phyloP scores from a whole-genome alignment of 2,888 invertebrate genomes.

The Tinea semifulvella region DNA sequence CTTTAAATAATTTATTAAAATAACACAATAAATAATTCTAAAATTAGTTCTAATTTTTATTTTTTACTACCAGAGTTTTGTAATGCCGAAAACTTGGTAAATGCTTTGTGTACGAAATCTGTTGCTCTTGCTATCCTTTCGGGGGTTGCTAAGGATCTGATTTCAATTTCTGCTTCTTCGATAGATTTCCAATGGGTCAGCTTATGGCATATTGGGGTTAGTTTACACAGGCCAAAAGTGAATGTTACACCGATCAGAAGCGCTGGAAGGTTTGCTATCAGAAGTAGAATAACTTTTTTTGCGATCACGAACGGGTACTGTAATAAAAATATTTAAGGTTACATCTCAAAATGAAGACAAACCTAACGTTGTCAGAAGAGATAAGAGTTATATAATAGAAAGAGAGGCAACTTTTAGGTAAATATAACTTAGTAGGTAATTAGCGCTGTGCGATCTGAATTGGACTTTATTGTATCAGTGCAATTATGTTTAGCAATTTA shows the following conservation, averaged over 20 bases:
- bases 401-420: too few relatives aligned
- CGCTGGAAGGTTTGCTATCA: background rate
- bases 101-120: conserved; percentile 6
- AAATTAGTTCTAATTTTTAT: background rate
- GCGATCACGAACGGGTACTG: conserved; percentile 1
- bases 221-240: background rate
- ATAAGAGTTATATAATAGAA: too few relatives aligned
- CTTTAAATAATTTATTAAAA: too few relatives aligned
- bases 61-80: background rate
- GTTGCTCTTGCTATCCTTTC: conserved; percentile 7
- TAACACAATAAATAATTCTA: too few relatives aligned
- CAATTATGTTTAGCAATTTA: too few relatives aligned
- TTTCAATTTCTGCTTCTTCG: conserved; percentile 9
- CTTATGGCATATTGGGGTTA: conserved; percentile 1
- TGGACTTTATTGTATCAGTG: too few relatives aligned
- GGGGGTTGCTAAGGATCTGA: background rate
- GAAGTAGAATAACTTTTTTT: background rate
- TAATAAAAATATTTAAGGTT: background rate
- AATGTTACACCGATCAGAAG: background rate
- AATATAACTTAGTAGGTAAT: too few relatives aligned
- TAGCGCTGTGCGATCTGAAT: too few relatives aligned
- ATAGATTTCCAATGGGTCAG: conserved; percentile 7
- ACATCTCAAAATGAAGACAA: too few relatives aligned
- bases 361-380: too few relatives aligned
- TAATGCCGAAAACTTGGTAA: background rate